Percentiles rank a stretch among this genome's conserved stretches.
Conservation (phyloP, 1,140 invertebrate genomes). For the Elysia chlorotica region DNA sequence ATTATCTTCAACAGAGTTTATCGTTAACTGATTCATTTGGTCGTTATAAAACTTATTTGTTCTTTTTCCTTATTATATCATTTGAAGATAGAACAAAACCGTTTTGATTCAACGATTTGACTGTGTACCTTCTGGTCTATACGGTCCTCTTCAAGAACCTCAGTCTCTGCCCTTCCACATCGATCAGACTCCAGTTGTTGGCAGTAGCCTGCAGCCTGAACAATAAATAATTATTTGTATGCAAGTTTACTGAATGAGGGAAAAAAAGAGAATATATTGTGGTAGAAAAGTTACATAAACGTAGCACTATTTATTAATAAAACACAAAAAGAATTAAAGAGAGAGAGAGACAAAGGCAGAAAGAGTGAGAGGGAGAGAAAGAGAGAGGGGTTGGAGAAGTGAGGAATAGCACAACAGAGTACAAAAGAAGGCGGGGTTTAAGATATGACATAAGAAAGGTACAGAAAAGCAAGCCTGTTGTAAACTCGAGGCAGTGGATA, state of each 20-base stretch:
- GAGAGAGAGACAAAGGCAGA: no score
- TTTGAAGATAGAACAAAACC: no score
- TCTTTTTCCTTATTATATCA: no score
- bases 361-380: background rate
- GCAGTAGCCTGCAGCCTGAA: constrained; percentile 35
- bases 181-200: constrained; percentile 32
- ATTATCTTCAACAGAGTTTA: no score
- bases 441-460: background rate
- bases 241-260: no score
- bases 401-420: background rate
- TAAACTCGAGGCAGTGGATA: background rate
- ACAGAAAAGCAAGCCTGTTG: background rate
- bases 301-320: no score
- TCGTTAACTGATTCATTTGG: no score
- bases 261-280: background rate
- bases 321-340: no score
- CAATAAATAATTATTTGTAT: no score
- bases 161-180: constrained; percentile 26
- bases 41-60: no score
- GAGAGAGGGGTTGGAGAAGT: background rate
- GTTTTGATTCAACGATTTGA: no score
- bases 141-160: constrained; percentile 37
- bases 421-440: background rate
- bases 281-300: no score
- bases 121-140: constrained; percentile 7